Conservation (phyloP, 2,888 invertebrate species). For the Erebia palarica region DNA sequence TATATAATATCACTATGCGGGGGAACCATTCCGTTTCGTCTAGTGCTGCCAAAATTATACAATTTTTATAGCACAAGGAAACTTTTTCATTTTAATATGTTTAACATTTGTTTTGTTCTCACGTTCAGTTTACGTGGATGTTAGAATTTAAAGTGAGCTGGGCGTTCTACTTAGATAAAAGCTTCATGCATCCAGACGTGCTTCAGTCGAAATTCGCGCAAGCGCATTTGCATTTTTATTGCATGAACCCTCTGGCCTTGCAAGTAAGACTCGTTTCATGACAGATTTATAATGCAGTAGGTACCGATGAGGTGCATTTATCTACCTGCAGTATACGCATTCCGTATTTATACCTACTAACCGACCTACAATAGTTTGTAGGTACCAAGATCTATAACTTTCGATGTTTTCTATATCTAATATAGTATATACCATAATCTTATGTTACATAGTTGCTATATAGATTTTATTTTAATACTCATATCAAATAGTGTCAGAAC, state of each 20-base stretch:
- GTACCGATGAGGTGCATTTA: neutral
- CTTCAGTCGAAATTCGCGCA: slow-evolving; percentile 47
- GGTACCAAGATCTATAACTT: no score
- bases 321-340: neutral
- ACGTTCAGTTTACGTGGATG: slow-evolving; percentile 38
- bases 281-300: slow-evolving; percentile 9
- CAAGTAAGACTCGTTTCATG: slow-evolving; percentile 15
- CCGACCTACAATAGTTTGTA: neutral
- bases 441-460: no score
- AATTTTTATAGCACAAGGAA: slow-evolving; percentile 41
- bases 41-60: slow-evolving; percentile 36
- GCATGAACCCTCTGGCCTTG: slow-evolving; percentile 38
- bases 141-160: slow-evolving; percentile 37
- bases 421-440: no score
- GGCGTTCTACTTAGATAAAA: slow-evolving; percentile 18
- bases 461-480: no score
- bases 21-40: slow-evolving; percentile 11
- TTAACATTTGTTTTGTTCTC: slow-evolving; percentile 39
- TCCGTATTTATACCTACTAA: neutral
- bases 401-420: no score
- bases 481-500: no score
- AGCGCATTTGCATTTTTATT: slow-evolving; percentile 61
- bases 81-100: slow-evolving; percentile 38
- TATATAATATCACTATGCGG: slow-evolving; percentile 12
- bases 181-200: slow-evolving; percentile 43